A percentile compares a stretch with the other conserved stretches of the same genome.
Evolutionary conservation across 92 coral and sea anemone genomes (phyloP).

Genomic region (Phymanthus crucifer): DNA sequence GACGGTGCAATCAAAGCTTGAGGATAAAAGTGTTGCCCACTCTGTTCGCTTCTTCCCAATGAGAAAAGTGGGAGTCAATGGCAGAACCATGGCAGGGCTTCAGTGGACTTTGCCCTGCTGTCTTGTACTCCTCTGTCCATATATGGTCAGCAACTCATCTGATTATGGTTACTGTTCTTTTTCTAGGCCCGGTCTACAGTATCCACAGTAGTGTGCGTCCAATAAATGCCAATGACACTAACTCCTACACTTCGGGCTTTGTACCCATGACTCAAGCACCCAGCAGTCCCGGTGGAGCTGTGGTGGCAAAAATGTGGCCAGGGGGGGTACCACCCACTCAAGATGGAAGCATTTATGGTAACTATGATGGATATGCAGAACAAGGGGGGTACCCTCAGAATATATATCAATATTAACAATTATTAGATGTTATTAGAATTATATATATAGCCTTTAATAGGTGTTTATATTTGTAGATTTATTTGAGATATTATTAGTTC

Average conservation of each 20-base stretch:
- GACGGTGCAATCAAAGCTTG: no score
- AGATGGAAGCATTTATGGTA: conserved; percentile 88
- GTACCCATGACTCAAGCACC: conserved; percentile 88
- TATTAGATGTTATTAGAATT: conserved; percentile 34
- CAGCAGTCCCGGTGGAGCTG: conserved; percentile 79
- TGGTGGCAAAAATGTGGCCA: conserved; percentile 97
- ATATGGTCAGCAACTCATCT: not conserved
- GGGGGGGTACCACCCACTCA: conserved; percentile 86
- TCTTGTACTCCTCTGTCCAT: no score
- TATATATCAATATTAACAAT: conserved; percentile 77
- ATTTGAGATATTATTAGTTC: not conserved
- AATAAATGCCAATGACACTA: conserved; percentile 61
- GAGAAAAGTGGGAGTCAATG: no score
- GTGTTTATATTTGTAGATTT: conserved; percentile 8
- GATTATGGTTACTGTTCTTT: not conserved
- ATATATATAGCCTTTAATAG: not conserved
- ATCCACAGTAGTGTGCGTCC: conserved; percentile 84
- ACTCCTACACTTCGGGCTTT: conserved; percentile 81
- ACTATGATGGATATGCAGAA: conserved; percentile 89
- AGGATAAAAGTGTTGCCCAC: no score
- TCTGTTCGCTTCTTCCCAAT: no score
- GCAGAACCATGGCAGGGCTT: no score
- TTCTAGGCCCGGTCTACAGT: conserved; percentile 68
- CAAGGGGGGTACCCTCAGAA: conserved; percentile 86
- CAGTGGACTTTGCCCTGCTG: no score